These are phyloP conservation scores for Megalopta genalis DNA, from an alignment of 1,140 invertebrate genomes.

Conservation along the genomic window DNA sequence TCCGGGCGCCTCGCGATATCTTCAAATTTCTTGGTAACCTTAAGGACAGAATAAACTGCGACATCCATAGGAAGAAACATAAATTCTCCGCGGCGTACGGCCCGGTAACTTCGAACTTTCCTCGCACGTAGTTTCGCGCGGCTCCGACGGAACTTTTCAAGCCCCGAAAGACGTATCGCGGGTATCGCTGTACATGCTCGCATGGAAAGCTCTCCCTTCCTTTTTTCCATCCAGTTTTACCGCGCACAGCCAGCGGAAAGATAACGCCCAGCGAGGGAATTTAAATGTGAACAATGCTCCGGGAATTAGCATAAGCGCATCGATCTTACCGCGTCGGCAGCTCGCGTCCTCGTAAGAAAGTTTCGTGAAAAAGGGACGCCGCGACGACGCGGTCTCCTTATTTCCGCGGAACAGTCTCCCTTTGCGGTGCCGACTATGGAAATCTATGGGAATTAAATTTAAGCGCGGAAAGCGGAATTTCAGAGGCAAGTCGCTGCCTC, in stretches of 20 bases:
- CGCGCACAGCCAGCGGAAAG: neutral
- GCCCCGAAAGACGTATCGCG: neutral
- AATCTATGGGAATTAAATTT: slow-evolving; percentile 38
- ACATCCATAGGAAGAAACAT: neutral
- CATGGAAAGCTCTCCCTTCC: neutral
- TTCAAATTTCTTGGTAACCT: no score
- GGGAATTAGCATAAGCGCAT: slow-evolving; percentile 39
- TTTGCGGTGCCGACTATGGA: neutral
- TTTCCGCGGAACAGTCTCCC: neutral
- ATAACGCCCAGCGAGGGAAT: neutral
- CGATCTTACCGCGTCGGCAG: slow-evolving; percentile 15
- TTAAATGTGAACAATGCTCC: slow-evolving; percentile 36
- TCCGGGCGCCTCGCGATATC: no score
- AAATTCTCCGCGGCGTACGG: neutral
- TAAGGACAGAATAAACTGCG: neutral
- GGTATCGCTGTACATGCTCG: neutral
- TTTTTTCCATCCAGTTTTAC: neutral
- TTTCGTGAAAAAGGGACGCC: neutral
- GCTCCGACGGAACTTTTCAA: neutral
- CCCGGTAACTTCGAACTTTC: neutral
- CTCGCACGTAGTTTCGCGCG: neutral
- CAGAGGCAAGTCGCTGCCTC: slow-evolving; percentile 49
- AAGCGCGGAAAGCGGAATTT: slow-evolving; percentile 32
- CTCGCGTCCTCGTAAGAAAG: neutral
- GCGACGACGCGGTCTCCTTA: neutral